Percentiles rank a stretch among this genome's conserved stretches.
Conservation (phyloP, 92 coral and sea anemone genomes). For the Phenganax subtilis region DNA sequence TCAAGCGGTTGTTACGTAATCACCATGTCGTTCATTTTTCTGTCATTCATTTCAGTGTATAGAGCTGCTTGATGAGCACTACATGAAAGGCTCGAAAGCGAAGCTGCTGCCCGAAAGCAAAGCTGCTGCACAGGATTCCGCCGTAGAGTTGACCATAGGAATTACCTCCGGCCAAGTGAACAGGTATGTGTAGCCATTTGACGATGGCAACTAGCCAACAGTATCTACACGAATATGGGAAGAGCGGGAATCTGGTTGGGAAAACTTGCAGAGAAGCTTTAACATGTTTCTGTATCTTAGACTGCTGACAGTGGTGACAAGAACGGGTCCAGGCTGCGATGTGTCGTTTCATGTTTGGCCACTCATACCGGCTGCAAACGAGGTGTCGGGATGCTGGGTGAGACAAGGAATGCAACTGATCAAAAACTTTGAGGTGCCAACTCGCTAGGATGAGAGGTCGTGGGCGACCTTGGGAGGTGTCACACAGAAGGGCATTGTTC, state of each 20-base stretch:
- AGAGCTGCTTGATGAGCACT: too few species aligned
- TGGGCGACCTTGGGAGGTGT: slow-evolving; percentile 43
- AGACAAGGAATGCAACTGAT: slow-evolving; percentile 42
- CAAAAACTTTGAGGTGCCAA: slow-evolving; percentile 37
- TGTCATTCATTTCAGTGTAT: too few species aligned
- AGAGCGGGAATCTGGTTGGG: slow-evolving; percentile 9
- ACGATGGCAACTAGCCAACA: slow-evolving; percentile 29
- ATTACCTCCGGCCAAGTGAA: slow-evolving; percentile 50
- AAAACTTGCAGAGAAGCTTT: slow-evolving; percentile 29
- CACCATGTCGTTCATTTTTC: too few species aligned
- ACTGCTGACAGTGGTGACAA: slow-evolving; percentile 34
- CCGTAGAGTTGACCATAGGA: slow-evolving; percentile 48
- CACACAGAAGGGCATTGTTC: slow-evolving; percentile 3
- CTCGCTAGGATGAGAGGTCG: slow-evolving; percentile 23
- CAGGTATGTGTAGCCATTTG: too few species aligned
- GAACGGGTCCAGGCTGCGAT: slow-evolving; percentile 34
- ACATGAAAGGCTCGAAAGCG: too few species aligned
- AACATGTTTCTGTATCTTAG: slow-evolving; percentile 23
- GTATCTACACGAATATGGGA: slow-evolving; percentile 18
- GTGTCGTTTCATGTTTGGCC: slow-evolving; percentile 51
- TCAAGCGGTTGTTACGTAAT: too few species aligned
- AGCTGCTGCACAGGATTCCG: slow-evolving; percentile 48
- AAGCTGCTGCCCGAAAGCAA: too few species aligned
- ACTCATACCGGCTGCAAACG: slow-evolving; percentile 33
- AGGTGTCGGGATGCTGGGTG: slow-evolving; percentile 48